These are phyloP conservation scores for Pseudobourletiella spinata DNA, from an alignment of 1,140 invertebrate species.

Conservation along the genomic window DNA sequence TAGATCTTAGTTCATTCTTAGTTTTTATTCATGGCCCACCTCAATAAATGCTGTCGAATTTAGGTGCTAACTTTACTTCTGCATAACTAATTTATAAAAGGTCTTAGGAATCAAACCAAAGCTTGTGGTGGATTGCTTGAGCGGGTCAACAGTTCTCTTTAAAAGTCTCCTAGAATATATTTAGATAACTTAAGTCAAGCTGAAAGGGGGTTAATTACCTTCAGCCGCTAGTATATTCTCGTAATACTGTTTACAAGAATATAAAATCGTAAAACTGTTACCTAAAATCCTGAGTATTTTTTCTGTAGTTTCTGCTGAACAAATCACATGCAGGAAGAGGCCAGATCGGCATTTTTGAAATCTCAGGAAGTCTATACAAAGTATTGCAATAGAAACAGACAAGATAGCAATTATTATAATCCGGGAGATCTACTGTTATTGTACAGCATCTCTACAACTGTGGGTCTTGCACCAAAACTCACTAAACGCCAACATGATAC, in stretches of 20 bases:
- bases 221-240: background rate
- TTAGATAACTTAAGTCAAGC: background rate
- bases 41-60: background rate
- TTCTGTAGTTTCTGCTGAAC: background rate
- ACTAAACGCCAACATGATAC: background rate
- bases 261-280: background rate
- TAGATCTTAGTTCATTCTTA: conserved; percentile 24
- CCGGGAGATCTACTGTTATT: background rate
- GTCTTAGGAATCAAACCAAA: background rate
- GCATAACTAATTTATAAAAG: background rate
- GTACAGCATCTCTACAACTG: background rate
- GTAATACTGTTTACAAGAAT: background rate
- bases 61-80: background rate
- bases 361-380: background rate
- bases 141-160: background rate
- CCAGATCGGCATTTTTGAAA: background rate
- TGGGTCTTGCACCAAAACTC: background rate
- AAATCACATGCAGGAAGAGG: background rate
- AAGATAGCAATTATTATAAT: background rate
- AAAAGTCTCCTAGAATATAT: background rate
- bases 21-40: no score
- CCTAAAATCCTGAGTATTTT: background rate
- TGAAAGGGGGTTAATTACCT: background rate
- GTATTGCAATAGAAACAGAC: background rate
- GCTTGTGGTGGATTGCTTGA: background rate